Evolutionary conservation across 2,888 invertebrate genomes (phyloP), one percentile per base, ranked within the genome.

Genomic region (Eupeodes luniger): DNA sequence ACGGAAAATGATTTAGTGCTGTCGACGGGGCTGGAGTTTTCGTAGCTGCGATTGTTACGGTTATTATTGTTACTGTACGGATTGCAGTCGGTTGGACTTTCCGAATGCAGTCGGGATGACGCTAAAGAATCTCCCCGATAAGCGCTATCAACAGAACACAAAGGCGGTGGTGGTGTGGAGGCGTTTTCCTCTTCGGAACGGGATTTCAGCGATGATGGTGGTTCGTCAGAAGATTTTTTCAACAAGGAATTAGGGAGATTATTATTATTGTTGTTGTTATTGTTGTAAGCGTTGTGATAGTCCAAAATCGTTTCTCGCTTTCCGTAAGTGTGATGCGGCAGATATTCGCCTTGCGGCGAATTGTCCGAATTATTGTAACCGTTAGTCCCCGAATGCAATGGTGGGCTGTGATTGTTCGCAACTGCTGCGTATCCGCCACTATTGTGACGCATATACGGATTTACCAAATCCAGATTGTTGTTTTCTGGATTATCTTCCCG

Each of bases 11-110:
- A 94, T 79, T 93, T 93, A 86, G 92, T 91, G 79, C 93, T 93
- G 81, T 94, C 93, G 47, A 93, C 93, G 40, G 94, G 94, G 89
- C 93, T 94, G 78, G 93, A 93, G 74, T 92, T 93, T 47, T 93
- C 92, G 89, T 92, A 92, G 49, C 91, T 91, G 69, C 91, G 90
- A 72, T 90, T 91, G 84, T 91, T 90, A 12, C 91, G 80, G 61
- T 90, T 89, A 64, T 89, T 91, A 40, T 86, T 89, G 66, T 69
- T 79, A 19, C 70, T 55, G 34, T 81, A 85, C 36, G 67, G 82
- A 67, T 90, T 90, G 76, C 91, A 91, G 80, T 93, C 93, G 72
- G 93, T 93, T 36, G 93, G 93, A 44, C 93, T 93, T 74, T 93
- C 93, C 82, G 93, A 93, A 69, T 93, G 93, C 67, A 93, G 91